Percentiles rank a stretch among this genome's conserved stretches.
Conservation (phyloP, 2,888 invertebrate genomes). For the Paralinhomoeus sp. region DNA sequence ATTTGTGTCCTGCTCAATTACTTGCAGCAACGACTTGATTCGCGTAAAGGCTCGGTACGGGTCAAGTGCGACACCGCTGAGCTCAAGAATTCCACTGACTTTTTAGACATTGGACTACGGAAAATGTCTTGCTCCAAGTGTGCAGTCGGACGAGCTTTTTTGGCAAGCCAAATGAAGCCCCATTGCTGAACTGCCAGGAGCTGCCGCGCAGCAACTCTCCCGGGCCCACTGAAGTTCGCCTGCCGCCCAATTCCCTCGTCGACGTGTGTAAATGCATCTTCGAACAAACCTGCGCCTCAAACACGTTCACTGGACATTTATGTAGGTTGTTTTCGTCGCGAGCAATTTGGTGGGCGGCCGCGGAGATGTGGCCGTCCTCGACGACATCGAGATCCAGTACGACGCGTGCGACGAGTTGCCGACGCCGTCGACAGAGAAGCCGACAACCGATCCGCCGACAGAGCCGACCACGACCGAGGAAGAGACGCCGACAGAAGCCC, state of each 20-base stretch:
- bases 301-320: no score
- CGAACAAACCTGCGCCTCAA: no score
- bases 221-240: constrained; percentile 15
- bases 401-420: neutral
- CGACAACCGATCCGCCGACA: no score
- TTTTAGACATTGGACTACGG: constrained; percentile 21
- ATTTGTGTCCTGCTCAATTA: constrained; percentile 21
- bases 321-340: constrained; percentile 23
- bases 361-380: constrained; percentile 20
- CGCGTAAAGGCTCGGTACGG: no score
- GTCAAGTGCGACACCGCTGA: no score
- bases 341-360: constrained; percentile 18
- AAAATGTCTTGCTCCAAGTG: constrained; percentile 21
- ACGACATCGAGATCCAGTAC: constrained; percentile 16
- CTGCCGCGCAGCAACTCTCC: constrained; percentile 13
- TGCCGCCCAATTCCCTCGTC: constrained; percentile 19
- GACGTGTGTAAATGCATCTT: no score
- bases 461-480: no score
- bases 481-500: no score
- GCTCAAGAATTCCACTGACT: no score
- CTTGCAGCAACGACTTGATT: constrained; percentile 15
- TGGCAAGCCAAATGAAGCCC: constrained; percentile 8
- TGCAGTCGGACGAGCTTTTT: constrained; percentile 21
- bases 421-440: no score
- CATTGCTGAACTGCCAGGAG: constrained; percentile 22